phyloP scores from a whole-genome alignment of 2,797 vertebrate species.

The Balearica regulorum region DNA sequence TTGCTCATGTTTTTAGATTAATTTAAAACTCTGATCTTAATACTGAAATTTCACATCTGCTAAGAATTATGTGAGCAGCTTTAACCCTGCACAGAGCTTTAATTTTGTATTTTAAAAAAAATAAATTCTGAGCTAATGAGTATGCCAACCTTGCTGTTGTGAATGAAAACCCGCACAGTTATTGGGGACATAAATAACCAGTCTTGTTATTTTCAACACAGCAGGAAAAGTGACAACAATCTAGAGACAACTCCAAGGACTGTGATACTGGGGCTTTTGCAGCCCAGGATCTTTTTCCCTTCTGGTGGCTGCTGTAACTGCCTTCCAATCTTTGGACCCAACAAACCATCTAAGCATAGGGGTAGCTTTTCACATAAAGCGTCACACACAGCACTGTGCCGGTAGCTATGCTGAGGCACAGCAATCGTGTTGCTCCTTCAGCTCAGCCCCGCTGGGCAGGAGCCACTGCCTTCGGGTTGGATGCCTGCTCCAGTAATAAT shows the following conservation, averaged over 20 bases:
- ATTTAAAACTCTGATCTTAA: neutral
- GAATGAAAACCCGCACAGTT: neutral
- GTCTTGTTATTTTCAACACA: neutral
- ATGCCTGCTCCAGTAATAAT: neutral
- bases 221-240: neutral
- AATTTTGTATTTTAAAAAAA: neutral
- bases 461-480: neutral
- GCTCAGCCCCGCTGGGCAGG: neutral
- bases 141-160: neutral
- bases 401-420: neutral
- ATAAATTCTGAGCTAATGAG: neutral
- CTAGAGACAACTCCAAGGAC: neutral
- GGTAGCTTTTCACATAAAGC: neutral
- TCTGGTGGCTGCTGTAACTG: neutral
- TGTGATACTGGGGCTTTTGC: neutral
- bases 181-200: neutral
- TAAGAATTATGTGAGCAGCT: neutral
- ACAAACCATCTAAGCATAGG: neutral
- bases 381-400: fast-evolving
- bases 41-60: neutral
- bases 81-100: neutral
- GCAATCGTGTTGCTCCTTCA: neutral
- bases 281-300: neutral
- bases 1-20: neutral
- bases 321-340: neutral